Base-by-base conservation (phyloP, 2,113 vertebrate species). In the Neogobius melanostomus region DNA sequence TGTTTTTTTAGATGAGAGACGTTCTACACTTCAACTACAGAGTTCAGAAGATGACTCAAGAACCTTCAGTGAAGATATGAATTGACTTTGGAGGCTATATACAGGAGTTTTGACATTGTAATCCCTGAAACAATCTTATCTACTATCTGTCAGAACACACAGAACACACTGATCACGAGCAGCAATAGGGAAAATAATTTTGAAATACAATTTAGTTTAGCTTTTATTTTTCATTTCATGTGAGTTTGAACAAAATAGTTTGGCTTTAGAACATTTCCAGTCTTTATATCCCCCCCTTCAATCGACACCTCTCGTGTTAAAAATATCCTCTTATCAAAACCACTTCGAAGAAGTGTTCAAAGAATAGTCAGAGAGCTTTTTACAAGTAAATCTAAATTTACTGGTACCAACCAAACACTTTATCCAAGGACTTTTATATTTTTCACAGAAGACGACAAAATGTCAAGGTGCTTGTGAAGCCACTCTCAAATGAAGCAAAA, bases 401-500 rank as follows among this genome's bases (percentile, higher is more conserved):
- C 21, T 21, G 21, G 17, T 9, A 54, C 10, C 17, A 54, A 54
- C 7, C n/a, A 6, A 6, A 3, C 11, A 36, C 46, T 66, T 66
- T 44, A 9, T 5, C 57, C 7, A 52, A 53, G 47, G 4, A 54
- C 1, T 62, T 15, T 60, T 28, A 54, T 2, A n/a, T 36, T 46
- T 62, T 64, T 68, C 11, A 11, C 8, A 69, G 1, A 49, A 17
- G 16, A 63, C 15, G 71, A 46, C 21, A 43, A 63, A 62, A 69
- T 46, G 16, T 28, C 2, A 49, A 65, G 43, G 21, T 69, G 61
- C 61, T 62, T 52, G 50, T 56, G 43, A 56, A 9, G 5, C 59
- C 51, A 8, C 44, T 56, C 49, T 51, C 49, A 14, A 51, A 21
- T 10, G 45, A 17, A 11, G 49, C 14, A 5, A 65, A 14, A 43